phyloP scores from a whole-genome alignment of 2,888 invertebrate genomes.

The Mesoligia furuncula region DNA sequence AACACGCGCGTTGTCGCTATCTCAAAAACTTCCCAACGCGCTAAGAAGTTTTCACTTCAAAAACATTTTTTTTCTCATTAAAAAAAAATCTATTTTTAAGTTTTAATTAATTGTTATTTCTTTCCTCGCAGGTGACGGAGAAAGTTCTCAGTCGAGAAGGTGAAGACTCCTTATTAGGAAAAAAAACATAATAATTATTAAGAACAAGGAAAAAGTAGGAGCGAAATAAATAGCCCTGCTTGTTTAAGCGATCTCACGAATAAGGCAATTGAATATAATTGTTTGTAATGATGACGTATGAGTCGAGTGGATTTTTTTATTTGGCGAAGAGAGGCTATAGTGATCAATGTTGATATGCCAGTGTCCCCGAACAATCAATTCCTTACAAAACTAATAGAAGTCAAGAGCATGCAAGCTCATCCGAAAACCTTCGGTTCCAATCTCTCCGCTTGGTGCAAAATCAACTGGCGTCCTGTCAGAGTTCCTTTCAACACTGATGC shows the following conservation, averaged over 20 bases:
- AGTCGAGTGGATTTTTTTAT: neutral
- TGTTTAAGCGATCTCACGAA: neutral
- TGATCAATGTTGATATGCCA: conserved; percentile 47
- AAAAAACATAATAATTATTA: neutral
- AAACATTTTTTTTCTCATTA: neutral
- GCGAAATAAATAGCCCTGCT: neutral
- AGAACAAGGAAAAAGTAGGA: conserved; percentile 1
- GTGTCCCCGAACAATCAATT: conserved; percentile 33
- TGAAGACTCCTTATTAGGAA: neutral
- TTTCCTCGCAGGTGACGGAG: conserved; percentile 1
- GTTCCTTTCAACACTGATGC: conserved; percentile 92
- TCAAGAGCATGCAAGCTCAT: conserved; percentile 59
- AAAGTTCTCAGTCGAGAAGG: neutral
- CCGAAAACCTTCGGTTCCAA: conserved; percentile 27
- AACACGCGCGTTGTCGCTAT: no score
- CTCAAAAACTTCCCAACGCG: no score
- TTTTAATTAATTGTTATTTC: neutral
- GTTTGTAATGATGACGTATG: conserved; percentile 55
- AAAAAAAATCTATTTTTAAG: neutral
- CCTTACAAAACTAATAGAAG: conserved; percentile 56
- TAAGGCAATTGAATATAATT: conserved; percentile 46
- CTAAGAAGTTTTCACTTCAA: no score
- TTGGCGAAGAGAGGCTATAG: conserved; percentile 7
- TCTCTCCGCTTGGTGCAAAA: conserved; percentile 68
- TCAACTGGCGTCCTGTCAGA: conserved; percentile 89